Conservation (phyloP, 2,888 invertebrate genomes). For the Orchesella flavescens region DNA sequence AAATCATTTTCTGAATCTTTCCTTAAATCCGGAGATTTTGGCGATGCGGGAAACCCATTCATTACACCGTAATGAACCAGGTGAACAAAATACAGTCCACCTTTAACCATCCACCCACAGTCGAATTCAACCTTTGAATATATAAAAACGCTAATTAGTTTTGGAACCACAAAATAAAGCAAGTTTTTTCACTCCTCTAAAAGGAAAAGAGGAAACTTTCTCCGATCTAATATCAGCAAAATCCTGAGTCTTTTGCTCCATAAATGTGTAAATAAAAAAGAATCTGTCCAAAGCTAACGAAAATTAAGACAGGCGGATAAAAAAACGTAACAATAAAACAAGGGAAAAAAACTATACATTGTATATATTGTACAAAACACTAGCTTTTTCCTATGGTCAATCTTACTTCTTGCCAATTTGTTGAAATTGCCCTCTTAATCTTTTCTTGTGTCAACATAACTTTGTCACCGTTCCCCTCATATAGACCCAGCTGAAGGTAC, state of each 20-base stretch:
- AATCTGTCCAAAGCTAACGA: no score
- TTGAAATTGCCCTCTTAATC: conserved; percentile 51
- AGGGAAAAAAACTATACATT: conserved; percentile 18
- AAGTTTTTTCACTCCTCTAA: no score
- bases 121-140: conserved; percentile 76
- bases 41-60: background rate
- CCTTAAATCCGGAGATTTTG: background rate
- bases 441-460: conserved; percentile 57
- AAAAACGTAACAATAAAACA: conserved; percentile 8
- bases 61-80: conserved; percentile 30
- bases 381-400: conserved; percentile 35
- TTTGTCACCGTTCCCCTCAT: conserved; percentile 44
- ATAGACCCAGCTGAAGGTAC: conserved; percentile 60
- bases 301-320: background rate
- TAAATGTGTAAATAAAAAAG: no score
- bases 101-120: conserved; percentile 84
- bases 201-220: no score
- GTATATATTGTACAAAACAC: conserved; percentile 2
- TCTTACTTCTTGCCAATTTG: conserved; percentile 63
- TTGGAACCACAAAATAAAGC: no score
- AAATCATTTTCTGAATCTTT: conserved; percentile 8
- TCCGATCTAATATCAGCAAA: no score
- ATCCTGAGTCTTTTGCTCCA: no score
- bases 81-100: conserved; percentile 79
- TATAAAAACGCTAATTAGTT: no score